Percentiles rank a stretch among this genome's conserved stretches.
phyloP scores from a whole-genome alignment of 2,113 vertebrate species.

The Lamprotornis superbus region DNA sequence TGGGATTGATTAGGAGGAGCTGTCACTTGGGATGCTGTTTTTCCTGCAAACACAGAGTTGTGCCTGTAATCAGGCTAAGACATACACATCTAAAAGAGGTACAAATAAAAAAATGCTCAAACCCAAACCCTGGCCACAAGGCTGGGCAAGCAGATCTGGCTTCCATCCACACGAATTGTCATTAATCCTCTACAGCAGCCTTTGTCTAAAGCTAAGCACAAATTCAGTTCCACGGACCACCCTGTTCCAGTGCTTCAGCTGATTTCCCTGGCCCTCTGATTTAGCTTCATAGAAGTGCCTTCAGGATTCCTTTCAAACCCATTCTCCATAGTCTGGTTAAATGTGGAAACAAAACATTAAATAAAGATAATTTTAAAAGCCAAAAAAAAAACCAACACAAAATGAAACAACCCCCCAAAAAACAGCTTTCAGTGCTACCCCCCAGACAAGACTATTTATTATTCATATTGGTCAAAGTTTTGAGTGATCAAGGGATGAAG shows the following conservation, averaged over 20 bases:
- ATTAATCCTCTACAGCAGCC: neutral
- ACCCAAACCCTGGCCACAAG: neutral
- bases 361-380: neutral
- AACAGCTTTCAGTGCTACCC: neutral
- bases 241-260: neutral
- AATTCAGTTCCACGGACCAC: neutral
- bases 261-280: neutral
- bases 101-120: neutral
- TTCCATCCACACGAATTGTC: neutral
- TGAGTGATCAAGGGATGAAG: neutral
- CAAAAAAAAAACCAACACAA: too few relatives aligned
- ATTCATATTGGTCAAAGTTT: neutral
- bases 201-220: neutral
- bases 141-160: neutral
- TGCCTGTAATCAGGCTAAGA: neutral
- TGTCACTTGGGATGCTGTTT: neutral
- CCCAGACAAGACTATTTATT: neutral
- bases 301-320: neutral
- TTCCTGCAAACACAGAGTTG: neutral
- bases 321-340: neutral
- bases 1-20: neutral
- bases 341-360: neutral
- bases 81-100: too few relatives aligned
- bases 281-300: neutral
- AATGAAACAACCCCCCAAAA: fast-evolving